Conservation (phyloP, 2,113 vertebrate species). For the Plectropomus leopardus region DNA sequence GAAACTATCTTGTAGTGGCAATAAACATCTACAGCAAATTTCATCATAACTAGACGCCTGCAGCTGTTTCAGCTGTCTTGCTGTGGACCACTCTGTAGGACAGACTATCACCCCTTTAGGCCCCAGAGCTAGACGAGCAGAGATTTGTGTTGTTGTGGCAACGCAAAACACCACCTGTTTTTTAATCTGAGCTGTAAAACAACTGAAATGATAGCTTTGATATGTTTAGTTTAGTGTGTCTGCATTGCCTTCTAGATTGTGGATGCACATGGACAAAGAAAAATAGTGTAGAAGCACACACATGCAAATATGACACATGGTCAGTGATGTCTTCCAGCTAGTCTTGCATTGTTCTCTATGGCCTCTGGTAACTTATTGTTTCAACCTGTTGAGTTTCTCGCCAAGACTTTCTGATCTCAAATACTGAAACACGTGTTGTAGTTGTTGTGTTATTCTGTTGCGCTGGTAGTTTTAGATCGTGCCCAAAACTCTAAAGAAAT, state of each 20-base stretch:
- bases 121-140: not conserved
- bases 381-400: slow-evolving; percentile 11
- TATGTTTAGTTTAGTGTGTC: not conserved
- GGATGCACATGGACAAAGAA: not conserved
- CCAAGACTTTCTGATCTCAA: slow-evolving; percentile 6
- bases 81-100: not conserved
- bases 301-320: not conserved
- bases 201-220: not conserved
- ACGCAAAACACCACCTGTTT: not conserved
- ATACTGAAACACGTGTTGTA: not conserved
- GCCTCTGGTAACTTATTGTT: slow-evolving; percentile 1
- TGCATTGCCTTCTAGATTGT: not conserved
- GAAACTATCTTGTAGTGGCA: not conserved
- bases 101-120: not conserved
- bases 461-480: not conserved
- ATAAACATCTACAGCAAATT: not conserved
- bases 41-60: not conserved
- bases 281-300: not conserved
- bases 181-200: not conserved
- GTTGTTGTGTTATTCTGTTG: not conserved
- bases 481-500: slow-evolving; percentile 2
- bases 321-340: not conserved
- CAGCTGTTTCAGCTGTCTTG: not conserved
- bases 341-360: not conserved
- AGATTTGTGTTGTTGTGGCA: not conserved